Evolutionary conservation across 2,797 vertebrate genomes (phyloP).

Genomic region (Thripadectes ignobilis): DNA sequence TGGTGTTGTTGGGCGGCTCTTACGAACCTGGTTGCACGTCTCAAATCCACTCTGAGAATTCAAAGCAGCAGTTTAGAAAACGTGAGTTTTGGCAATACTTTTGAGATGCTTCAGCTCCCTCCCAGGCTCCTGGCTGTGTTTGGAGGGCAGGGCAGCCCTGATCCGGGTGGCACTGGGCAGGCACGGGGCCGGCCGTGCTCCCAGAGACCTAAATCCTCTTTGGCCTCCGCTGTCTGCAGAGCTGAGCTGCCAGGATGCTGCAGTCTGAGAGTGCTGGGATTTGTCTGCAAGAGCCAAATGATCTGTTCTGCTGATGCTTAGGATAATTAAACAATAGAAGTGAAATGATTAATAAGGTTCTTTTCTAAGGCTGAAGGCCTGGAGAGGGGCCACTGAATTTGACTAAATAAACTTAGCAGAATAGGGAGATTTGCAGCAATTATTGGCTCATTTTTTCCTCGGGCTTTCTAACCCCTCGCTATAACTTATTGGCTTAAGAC

Average conservation of each 20-base stretch:
- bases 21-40: background rate
- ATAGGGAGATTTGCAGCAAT: constrained; percentile 42
- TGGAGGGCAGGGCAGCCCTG: background rate
- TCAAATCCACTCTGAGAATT: background rate
- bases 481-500: constrained; percentile 15
- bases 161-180: background rate
- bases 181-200: fast-evolving
- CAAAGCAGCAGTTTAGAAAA: background rate
- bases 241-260: background rate
- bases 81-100: background rate
- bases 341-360: background rate
- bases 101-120: background rate
- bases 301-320: background rate
- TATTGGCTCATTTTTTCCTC: constrained; percentile 25
- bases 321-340: constrained; percentile 26
- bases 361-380: constrained; percentile 8
- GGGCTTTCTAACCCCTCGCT: background rate
- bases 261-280: background rate
- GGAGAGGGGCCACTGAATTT: constrained; percentile 13
- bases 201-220: background rate
- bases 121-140: background rate
- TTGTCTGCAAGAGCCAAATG: background rate
- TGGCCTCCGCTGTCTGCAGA: background rate
- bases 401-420: constrained; percentile 17
- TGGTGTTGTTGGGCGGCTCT: background rate